phyloP scores from a whole-genome alignment of 2,888 invertebrate species.

The Phalera bucephala region DNA sequence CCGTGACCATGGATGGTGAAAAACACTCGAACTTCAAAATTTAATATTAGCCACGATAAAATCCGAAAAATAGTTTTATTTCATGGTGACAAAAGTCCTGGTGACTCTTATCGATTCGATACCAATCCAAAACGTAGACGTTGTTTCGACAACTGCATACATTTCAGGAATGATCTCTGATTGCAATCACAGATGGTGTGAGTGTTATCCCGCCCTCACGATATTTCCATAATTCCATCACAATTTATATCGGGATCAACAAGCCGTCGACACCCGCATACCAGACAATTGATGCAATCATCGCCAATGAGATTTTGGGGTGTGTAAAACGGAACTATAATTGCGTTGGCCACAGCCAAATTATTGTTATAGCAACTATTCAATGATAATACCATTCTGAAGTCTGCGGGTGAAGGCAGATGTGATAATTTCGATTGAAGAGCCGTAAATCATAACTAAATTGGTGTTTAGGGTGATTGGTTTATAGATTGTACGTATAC shows the following conservation, averaged over 20 bases:
- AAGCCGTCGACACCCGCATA: constrained; percentile 78
- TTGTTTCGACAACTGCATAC: no score
- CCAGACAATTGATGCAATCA: constrained; percentile 81
- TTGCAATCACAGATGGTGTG: constrained; percentile 37
- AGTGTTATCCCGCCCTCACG: constrained; percentile 51
- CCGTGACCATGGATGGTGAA: no score
- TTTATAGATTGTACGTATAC: constrained; percentile 6
- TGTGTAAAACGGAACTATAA: constrained; percentile 72
- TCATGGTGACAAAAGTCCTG: no score
- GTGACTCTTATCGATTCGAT: no score
- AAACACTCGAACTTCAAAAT: no score
- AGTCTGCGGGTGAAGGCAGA: constrained; percentile 60
- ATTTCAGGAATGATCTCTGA: no score
- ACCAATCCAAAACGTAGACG: no score
- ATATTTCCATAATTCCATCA: constrained; percentile 66
- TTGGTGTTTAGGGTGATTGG: constrained; percentile 24
- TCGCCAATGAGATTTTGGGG: constrained; percentile 77
- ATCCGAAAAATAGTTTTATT: no score
- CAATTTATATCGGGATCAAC: constrained; percentile 74
- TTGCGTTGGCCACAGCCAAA: constrained; percentile 78
- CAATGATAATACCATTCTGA: constrained; percentile 67
- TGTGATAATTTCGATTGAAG: constrained; percentile 40
- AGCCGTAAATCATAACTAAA: constrained; percentile 19
- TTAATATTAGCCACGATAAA: no score
- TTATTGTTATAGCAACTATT: constrained; percentile 76